Evolutionary conservation across 2,888 invertebrate genomes (phyloP), one percentile per base, ranked within the genome.

Genomic region (Ennomos fuscantarius): DNA sequence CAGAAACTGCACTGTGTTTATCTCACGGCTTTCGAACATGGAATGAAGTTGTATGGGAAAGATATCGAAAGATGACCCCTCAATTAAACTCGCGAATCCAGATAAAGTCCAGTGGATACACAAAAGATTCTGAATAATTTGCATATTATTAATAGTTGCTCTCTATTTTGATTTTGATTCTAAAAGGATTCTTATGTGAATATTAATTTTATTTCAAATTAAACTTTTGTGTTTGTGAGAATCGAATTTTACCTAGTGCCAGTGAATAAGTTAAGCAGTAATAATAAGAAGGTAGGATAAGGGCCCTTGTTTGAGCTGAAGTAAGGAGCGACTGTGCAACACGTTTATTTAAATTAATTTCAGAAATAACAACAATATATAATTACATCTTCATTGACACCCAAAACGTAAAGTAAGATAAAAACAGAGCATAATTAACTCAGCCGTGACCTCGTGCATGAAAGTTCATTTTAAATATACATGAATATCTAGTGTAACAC

Each of bases 21-120:
- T 86, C 82, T 81, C 82, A 73, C 84, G 86, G 76, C 82, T 73
- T 70, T 75, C 82, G 65, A 78, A 77, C 69, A 75, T 69, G 63
- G 78, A 91, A 86, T 90, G 89, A 83, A 72, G 78, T 73, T 76
- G 74, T 72, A 81, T 82, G 83, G 78, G 84, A 82, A 82, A 80
- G 78, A 79, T 84, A 87, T 86, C 78, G 76, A 75, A 77, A 82
- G 88, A 87, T 89, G 89, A 89, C 90, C 89, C 87, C 89, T 82
- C 82, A 60, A 78, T 73, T 73, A 66, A 77, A 78, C 85, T 86
- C 82, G 91, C 89, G 82, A 90, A 91, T 85, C 81, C 78, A 85
- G 82, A 87, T 82, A 84, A 77, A 84, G 87, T 82, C 88, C 89
- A 82, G 82, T 74, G 68, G 53, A 60, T 62, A 70, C 75, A 87